phyloP scores from a whole-genome alignment of 1,140 invertebrate species.

The Diabrotica undecimpunctata region DNA sequence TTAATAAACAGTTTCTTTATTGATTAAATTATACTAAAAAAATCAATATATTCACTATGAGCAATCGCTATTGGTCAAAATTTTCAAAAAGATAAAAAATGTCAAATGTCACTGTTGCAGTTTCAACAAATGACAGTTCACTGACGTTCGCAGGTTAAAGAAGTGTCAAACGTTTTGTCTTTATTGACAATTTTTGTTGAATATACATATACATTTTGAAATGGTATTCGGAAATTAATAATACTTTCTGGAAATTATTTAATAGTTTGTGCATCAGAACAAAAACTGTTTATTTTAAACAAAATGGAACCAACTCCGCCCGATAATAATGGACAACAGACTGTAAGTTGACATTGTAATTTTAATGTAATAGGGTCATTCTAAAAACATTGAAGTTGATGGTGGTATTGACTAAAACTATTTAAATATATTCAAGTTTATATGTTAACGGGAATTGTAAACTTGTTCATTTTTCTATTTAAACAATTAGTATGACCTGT shows the following conservation, averaged over 20 bases:
- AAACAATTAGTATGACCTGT: too few relatives aligned
- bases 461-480: too few relatives aligned
- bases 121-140: too few relatives aligned
- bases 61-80: too few relatives aligned
- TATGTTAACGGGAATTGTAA: too few relatives aligned
- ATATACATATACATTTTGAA: constrained; percentile 7
- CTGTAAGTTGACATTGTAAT: background rate
- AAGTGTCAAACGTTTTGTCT: constrained; percentile 6
- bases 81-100: too few relatives aligned
- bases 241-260: background rate
- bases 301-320: constrained; percentile 22
- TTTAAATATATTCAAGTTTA: background rate
- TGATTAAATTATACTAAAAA: too few relatives aligned
- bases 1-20: too few relatives aligned
- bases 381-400: background rate
- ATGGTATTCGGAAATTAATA: background rate
- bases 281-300: background rate
- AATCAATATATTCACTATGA: too few relatives aligned
- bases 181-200: background rate
- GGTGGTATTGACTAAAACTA: background rate
- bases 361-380: background rate
- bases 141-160: constrained; percentile 4
- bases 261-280: constrained; percentile 1
- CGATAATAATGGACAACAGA: constrained; percentile 8
- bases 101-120: too few relatives aligned